Conservation (phyloP, 2,113 vertebrate genomes). For the Petaurus breviceps region DNA sequence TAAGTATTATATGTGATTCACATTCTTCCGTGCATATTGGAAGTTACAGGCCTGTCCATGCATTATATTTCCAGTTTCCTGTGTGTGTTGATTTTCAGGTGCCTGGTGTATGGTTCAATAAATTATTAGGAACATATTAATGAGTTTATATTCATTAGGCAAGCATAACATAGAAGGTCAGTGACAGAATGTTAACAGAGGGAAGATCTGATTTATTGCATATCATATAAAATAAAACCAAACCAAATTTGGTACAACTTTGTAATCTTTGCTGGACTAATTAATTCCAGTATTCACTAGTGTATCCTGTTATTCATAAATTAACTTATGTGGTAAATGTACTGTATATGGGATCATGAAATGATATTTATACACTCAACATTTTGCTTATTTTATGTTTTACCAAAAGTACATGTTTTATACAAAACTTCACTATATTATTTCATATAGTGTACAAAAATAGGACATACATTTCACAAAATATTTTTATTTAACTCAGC, state of each 20-base stretch:
- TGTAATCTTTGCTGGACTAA: slow-evolving; percentile 53
- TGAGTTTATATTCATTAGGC: slow-evolving; percentile 63
- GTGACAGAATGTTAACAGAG: slow-evolving; percentile 47
- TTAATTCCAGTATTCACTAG: slow-evolving; percentile 62
- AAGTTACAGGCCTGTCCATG: slow-evolving; percentile 51
- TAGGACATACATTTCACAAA: not conserved
- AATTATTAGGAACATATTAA: slow-evolving; percentile 68
- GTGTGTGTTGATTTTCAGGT: slow-evolving; percentile 45
- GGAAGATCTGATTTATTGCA: slow-evolving; percentile 60
- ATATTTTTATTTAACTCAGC: not conserved
- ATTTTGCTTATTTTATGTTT: slow-evolving; percentile 16
- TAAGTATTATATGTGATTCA: slow-evolving; percentile 59
- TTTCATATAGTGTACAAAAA: not conserved
- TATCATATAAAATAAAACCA: slow-evolving; percentile 61
- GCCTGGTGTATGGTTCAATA: slow-evolving; percentile 56
- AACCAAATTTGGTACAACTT: slow-evolving; percentile 54
- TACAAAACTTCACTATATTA: not conserved
- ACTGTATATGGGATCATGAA: slow-evolving; percentile 4
- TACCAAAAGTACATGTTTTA: not conserved
- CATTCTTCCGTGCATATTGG: slow-evolving; percentile 48
- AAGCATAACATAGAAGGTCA: slow-evolving; percentile 28
- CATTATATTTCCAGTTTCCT: slow-evolving; percentile 44
- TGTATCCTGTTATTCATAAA: slow-evolving; percentile 59
- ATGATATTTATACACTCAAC: slow-evolving; percentile 45
- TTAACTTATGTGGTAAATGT: slow-evolving; percentile 17